Conservation (phyloP, 2,797 vertebrate species). For the Acridotheres tristis region DNA sequence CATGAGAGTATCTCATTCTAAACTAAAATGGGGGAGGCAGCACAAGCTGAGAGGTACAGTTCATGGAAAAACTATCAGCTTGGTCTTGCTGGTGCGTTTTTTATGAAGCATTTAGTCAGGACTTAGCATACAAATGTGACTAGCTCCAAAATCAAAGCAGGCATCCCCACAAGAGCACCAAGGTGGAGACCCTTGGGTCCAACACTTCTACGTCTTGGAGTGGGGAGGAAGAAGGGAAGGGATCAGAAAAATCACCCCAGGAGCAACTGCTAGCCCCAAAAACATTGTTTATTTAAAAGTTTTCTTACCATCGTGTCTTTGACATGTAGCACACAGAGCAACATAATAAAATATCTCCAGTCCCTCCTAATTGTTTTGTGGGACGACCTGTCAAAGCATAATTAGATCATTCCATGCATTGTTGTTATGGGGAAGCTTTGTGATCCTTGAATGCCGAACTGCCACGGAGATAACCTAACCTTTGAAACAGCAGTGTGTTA, state of each 20-base stretch:
- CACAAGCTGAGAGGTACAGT: neutral
- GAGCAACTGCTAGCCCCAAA: neutral
- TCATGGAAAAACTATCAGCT: neutral
- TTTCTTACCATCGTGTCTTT: neutral
- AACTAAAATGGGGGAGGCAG: neutral
- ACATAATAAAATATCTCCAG: neutral
- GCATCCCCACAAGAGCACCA: neutral
- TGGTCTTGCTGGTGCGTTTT: neutral
- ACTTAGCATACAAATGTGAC: neutral
- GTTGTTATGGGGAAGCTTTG: neutral
- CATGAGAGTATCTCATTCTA: neutral
- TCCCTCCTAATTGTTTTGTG: conserved; percentile 36
- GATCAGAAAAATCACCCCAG: neutral
- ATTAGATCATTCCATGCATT: conserved; percentile 11
- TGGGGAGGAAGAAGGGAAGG: neutral
- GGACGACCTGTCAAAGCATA: conserved; percentile 25
- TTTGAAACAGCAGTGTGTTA: neutral
- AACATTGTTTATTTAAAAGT: neutral
- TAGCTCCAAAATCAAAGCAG: neutral
- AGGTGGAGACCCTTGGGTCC: neutral
- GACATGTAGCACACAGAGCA: neutral
- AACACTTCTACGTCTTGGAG: neutral
- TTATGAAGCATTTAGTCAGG: neutral
- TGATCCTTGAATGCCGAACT: conserved; percentile 59
- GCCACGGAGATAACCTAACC: neutral